phyloP scores from a whole-genome alignment of 2,888 invertebrate species.

The Leucozona laternaria region DNA sequence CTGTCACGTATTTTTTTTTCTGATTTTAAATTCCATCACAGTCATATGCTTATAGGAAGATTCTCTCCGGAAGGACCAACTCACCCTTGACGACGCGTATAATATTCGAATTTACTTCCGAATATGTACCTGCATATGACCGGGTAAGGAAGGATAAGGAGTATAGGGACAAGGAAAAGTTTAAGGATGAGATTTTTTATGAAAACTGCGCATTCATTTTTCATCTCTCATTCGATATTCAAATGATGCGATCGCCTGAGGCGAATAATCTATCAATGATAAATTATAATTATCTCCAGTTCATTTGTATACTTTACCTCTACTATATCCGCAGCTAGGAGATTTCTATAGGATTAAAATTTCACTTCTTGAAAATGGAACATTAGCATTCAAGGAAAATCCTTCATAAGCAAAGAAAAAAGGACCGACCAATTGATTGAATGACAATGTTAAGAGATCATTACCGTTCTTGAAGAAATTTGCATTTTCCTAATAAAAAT shows the following conservation, averaged over 20 bases:
- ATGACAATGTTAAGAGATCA: slow-evolving; percentile 56
- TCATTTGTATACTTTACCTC: background rate
- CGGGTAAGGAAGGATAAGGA: background rate
- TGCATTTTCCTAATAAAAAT: slow-evolving; percentile 50
- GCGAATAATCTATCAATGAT: slow-evolving; percentile 68
- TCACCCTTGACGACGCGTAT: slow-evolving; percentile 69
- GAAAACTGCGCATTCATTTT: slow-evolving; percentile 56
- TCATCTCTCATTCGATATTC: slow-evolving; percentile 64
- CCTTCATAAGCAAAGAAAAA: slow-evolving; percentile 5
- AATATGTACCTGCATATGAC: slow-evolving; percentile 5
- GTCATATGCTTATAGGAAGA: slow-evolving; percentile 36
- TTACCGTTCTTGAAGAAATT: slow-evolving; percentile 50
- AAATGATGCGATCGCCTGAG: slow-evolving; percentile 72
- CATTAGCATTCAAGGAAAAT: slow-evolving; percentile 61
- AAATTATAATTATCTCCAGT: slow-evolving; percentile 60
- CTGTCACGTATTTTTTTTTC: slow-evolving; percentile 61
- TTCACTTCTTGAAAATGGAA: slow-evolving; percentile 41
- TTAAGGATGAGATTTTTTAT: slow-evolving; percentile 58
- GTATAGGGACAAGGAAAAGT: slow-evolving; percentile 23
- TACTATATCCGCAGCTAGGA: slow-evolving; percentile 49
- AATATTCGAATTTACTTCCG: slow-evolving; percentile 69
- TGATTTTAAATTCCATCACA: slow-evolving; percentile 22
- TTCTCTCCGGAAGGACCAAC: slow-evolving; percentile 50
- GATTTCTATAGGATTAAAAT: slow-evolving; percentile 1
- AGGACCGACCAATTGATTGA: slow-evolving; percentile 39